Percentiles rank a stretch among this genome's conserved stretches.
These are phyloP conservation scores for Amblyopsis rosae DNA, from an alignment of 2,113 vertebrate species.

Conservation along the genomic window DNA sequence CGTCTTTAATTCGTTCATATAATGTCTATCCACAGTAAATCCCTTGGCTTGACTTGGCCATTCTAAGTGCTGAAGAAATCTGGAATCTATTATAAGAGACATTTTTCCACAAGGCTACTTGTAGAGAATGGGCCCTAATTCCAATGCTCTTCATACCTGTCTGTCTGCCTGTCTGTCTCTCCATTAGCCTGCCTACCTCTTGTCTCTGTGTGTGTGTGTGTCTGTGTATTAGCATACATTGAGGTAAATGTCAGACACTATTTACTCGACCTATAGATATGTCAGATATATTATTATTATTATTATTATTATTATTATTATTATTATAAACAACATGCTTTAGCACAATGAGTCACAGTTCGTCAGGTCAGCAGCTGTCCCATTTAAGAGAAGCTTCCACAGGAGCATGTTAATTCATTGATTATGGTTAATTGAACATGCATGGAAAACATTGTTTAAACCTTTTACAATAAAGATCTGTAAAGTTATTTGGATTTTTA, in stretches of 20 bases:
- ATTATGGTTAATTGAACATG: too few relatives aligned
- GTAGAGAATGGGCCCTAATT: slow-evolving; percentile 58
- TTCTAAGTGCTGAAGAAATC: slow-evolving; percentile 61
- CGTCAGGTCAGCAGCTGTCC: slow-evolving; percentile 20
- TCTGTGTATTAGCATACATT: background rate
- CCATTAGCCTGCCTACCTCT: background rate
- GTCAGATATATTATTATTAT: too few relatives aligned
- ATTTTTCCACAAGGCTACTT: slow-evolving; percentile 69
- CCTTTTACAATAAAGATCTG: too few relatives aligned
- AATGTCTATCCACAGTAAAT: too few relatives aligned
- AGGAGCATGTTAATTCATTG: too few relatives aligned
- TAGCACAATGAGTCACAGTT: slow-evolving; percentile 3
- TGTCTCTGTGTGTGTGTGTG: slow-evolving; percentile 1
- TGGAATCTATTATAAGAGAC: slow-evolving; percentile 70
- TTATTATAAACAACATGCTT: slow-evolving; percentile 16
- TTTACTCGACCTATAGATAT: too few relatives aligned
- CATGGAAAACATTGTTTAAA: too few relatives aligned
- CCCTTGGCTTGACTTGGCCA: slow-evolving; percentile 47
- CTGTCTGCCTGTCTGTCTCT: too few relatives aligned
- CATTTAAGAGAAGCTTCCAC: slow-evolving; percentile 4
- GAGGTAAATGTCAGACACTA: background rate
- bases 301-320: too few relatives aligned
- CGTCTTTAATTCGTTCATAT: too few relatives aligned
- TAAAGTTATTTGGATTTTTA: too few relatives aligned
- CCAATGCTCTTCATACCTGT: background rate